Evolutionary conservation across 2,888 invertebrate genomes (phyloP), one percentile per base, ranked within the genome.

Genomic region (Perdita meconis): DNA sequence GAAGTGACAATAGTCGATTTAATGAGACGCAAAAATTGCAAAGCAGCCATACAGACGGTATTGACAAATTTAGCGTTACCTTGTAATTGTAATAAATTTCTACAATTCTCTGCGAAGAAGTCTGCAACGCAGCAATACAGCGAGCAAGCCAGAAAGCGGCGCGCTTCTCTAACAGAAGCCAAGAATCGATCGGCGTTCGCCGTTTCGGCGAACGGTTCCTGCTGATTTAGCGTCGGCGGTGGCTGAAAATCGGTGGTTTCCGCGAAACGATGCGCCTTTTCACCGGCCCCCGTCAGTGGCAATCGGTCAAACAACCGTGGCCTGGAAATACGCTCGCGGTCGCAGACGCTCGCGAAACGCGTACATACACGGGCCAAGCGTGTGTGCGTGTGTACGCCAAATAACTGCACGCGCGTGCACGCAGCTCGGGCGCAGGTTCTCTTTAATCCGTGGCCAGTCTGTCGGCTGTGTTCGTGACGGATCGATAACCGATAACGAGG

Each of bases 401-500:
- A 30, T 30, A 47, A 57, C 56, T 56, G 65, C 34, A 59, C 72
- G 38, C 19, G 26, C 55, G 55, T 74, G 66, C 38, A 59, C 61
- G 56, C 16, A 50, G 63, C 71, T 63, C 67, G 81, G 50, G 67
- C 64, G 78, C 67, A 61, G 80, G 70, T 69, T 69, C 84, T 84
- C 84, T 84, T 85, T 85, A 85, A 85, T 83, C 76, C 85, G 63
- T 60, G 80, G 61, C 69, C 59, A 72, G 60, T 56, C 53, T 67
- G 80, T 51, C 57, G 66, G 78, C 63, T 75, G 72, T 67, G 67
- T 77, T 64, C 73, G 69, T 70, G 74, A 57, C 82, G 78, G 85
- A 88, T 89, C 89, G 87, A 89, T 89, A 88, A 68, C 79, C 87
- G 87, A 89, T 89, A 89, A 89, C 88, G 88, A 89, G 88, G 87